Percentiles rank a stretch among this genome's conserved stretches.
Conservation (phyloP, 2,113 vertebrate species). For the Planiliza haematocheilus region DNA sequence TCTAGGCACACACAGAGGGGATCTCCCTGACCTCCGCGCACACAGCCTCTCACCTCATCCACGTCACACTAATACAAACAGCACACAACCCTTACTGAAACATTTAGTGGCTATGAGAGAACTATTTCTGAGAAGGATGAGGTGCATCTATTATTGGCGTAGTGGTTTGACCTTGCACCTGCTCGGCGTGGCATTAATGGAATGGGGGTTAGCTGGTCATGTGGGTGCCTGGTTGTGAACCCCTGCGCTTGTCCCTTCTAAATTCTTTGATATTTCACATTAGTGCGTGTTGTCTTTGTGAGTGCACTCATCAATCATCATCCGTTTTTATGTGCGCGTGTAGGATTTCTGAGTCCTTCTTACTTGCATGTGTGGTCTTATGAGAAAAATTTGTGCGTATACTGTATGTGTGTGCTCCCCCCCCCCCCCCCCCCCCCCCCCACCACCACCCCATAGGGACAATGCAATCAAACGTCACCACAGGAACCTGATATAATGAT, state of each 20-base stretch:
- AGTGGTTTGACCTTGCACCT: conserved; percentile 79
- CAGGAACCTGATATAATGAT: conserved; percentile 90
- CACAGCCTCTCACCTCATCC: conserved; percentile 66
- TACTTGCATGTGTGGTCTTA: conserved; percentile 41
- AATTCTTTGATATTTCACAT: conserved; percentile 45
- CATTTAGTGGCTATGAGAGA: conserved; percentile 68
- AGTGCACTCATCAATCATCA: conserved; percentile 18
- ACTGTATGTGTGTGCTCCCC: conserved; percentile 58
- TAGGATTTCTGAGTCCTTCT: not conserved
- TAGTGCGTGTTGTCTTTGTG: conserved; percentile 21
- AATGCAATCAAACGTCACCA: conserved; percentile 84
- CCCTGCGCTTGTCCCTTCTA: conserved; percentile 19
- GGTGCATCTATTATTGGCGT: conserved; percentile 73
- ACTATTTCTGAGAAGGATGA: conserved; percentile 75
- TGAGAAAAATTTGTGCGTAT: conserved; percentile 24
- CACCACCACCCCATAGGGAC: conserved; percentile 71
- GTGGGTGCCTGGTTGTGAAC: conserved; percentile 25
- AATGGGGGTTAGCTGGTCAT: conserved; percentile 37
- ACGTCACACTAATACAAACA: conserved; percentile 64
- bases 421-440: conserved; percentile 62
- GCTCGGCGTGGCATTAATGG: conserved; percentile 67
- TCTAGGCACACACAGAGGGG: conserved; percentile 59
- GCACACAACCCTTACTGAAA: conserved; percentile 60
- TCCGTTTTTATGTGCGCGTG: conserved; percentile 28
- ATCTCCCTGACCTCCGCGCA: conserved; percentile 61